Evolutionary conservation across 2,888 invertebrate genomes (phyloP), one percentile per base, ranked within the genome.

Genomic region (Blastobasis adustella): DNA sequence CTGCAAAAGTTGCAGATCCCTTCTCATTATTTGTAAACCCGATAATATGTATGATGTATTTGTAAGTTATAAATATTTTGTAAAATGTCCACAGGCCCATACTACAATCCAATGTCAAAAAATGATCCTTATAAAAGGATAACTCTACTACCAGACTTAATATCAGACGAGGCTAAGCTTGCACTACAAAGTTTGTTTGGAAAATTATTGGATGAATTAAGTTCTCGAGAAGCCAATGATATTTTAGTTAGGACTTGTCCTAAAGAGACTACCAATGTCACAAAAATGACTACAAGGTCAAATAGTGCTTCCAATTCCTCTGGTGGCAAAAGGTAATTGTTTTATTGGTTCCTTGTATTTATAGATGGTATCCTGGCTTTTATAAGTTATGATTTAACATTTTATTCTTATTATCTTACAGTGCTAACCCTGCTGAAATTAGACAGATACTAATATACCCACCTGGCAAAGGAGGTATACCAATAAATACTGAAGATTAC

Each of bases 401-500:
- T 6, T 44, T 45, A 36, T 45, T 37, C 42, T 47, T 47, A 23
- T 50, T 40, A 71, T 50, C 65, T 88, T 87, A 62, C 80, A 93
- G 92, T 69, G 73, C 81, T 37, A 82, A 79, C 54, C 85, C 87
- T 56, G 78, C 83, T 63, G 91, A 83, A 71, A 91, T 91, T 60
- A 85, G 91, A 49, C 92, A 92, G 68, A 91, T 97, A 54, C 82
- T 96, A 50, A 93, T 94, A 56, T 98, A 96, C 80, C 95, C 96
- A 37, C 96, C 95, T 37, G 94, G 94, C 0, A 94, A 94, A 72
- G 96, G 96, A 54, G 95, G 96, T 9, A 94, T 98, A 63, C 91
- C 95, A 9, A 95, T 98, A 45, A 97, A 96, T 61, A 96, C 95
- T n/a, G 96, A 97, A 86, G 98, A 98, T 80, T 95, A 96, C 67